Evolutionary conservation across 2,888 invertebrate species (phyloP), one percentile per base, ranked within the genome.

Genomic region (Smittia sp.): DNA sequence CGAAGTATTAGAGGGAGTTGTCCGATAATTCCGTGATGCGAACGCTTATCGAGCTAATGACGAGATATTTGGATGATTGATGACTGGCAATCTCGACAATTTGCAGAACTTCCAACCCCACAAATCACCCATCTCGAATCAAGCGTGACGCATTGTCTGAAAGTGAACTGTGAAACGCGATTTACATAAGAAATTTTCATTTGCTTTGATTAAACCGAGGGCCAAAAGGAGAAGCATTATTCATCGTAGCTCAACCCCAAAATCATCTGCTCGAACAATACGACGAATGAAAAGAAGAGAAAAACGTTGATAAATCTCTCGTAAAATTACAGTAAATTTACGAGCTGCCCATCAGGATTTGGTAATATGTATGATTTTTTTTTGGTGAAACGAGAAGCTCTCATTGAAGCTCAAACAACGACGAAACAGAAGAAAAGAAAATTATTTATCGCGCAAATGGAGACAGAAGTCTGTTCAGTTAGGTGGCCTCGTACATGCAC

Each of bases 371-470:
- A 46, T 46, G 46, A 46, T 46, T 46, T 46, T 39, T 7, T 7
- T 46, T 46, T 15, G 46, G 15, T 46, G 6, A n/a, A 46, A n/a
- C 13, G 2, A n/a, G n/a, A 46, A 15, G 46, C 46, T 46, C 15
- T 46, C 46, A 46, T n/a, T 9, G 7, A 39, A 39, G 13, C 39
- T 39, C 39, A 39, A 7, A 39, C 39, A 39, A 67, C 20, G n/a
- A 24, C 41, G 24, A 38, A 68, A 67, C 41, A 69, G 18, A 66
- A 4, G 13, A 25, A 27, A 18, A 22, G n/a, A 67, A 46, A 69
- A 52, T 69, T 69, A 69, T 69, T 69, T 69, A 52, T 69, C 69
- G 69, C 69, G 24, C 11, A 52, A 69, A 52, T 27, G 69, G 69
- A 69, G 69, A 69, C 69, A 69, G 25, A 69, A 69, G 69, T 69